phyloP scores from a whole-genome alignment of 2,888 invertebrate species.

The Gastracanthus pulcherrimus region DNA sequence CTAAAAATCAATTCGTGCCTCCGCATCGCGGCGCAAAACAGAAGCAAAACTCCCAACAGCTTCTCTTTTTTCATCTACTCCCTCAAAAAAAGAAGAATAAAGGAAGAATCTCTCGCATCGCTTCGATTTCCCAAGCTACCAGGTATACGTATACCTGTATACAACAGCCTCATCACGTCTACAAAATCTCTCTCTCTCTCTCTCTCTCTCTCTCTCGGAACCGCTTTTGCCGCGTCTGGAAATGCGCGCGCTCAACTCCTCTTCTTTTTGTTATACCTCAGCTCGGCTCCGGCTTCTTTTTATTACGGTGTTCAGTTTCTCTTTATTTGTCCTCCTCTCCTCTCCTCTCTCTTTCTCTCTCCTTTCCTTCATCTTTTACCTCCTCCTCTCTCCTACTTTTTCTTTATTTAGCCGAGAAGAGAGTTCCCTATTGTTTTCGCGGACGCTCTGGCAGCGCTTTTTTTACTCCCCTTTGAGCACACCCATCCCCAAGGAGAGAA shows the following conservation, averaged over 20 bases:
- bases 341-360: not conserved
- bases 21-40: constrained; percentile 36
- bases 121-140: constrained; percentile 20
- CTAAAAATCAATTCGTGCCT: constrained; percentile 58
- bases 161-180: not conserved
- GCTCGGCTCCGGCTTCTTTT: constrained; percentile 53
- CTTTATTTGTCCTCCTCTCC: constrained; percentile 52
- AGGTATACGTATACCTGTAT: not conserved
- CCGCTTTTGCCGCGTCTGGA: constrained; percentile 29
- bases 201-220: not conserved
- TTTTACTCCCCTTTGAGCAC: not conserved
- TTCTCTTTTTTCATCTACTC: not conserved
- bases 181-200: constrained; percentile 9
- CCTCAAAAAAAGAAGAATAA: not conserved
- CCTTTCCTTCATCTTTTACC: too few relatives aligned
- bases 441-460: not conserved
- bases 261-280: constrained; percentile 27
- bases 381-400: not conserved
- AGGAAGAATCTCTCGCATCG: not conserved
- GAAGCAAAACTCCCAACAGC: not conserved
- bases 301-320: constrained; percentile 55
- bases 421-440: constrained; percentile 46
- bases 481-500: not conserved
- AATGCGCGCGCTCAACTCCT: too few relatives aligned
- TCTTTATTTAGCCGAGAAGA: constrained; percentile 26